These are phyloP conservation scores for Galerucella calmariensis DNA, from an alignment of 2,888 invertebrate species.

Conservation along the genomic window DNA sequence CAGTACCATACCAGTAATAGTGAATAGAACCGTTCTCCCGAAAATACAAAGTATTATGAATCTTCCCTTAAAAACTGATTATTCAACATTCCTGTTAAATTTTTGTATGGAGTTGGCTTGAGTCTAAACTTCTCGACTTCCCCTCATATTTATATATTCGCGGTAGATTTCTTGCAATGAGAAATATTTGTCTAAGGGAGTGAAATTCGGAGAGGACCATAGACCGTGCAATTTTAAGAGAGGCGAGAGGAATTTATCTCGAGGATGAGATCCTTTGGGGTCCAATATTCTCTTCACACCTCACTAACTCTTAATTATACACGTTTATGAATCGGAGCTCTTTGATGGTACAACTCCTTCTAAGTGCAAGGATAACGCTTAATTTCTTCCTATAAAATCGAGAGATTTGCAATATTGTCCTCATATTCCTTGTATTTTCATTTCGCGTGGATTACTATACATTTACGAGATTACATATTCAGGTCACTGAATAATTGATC, in stretches of 20 bases:
- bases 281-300: slow-evolving; percentile 62
- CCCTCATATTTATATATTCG: slow-evolving; percentile 32
- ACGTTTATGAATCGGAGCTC: slow-evolving; percentile 52
- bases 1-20: too few relatives aligned
- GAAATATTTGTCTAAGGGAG: slow-evolving; percentile 44
- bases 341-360: slow-evolving; percentile 32
- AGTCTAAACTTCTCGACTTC: background rate
- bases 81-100: too few relatives aligned
- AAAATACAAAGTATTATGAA: too few relatives aligned
- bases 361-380: slow-evolving; percentile 36
- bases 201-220: slow-evolving; percentile 21
- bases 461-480: background rate
- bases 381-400: slow-evolving; percentile 19
- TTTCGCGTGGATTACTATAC: slow-evolving; percentile 6
- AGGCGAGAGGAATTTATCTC: slow-evolving; percentile 54
- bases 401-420: slow-evolving; percentile 7
- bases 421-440: background rate
- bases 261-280: slow-evolving; percentile 59
- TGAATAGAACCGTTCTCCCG: too few relatives aligned
- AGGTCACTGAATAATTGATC: background rate
- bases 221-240: slow-evolving; percentile 52
- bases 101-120: background rate
- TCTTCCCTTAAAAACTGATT: too few relatives aligned
- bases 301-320: slow-evolving; percentile 63
- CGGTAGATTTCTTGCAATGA: slow-evolving; percentile 32